These are phyloP conservation scores for Macrotus californicus DNA, from an alignment of 2,113 vertebrate genomes.

Conservation along the genomic window DNA sequence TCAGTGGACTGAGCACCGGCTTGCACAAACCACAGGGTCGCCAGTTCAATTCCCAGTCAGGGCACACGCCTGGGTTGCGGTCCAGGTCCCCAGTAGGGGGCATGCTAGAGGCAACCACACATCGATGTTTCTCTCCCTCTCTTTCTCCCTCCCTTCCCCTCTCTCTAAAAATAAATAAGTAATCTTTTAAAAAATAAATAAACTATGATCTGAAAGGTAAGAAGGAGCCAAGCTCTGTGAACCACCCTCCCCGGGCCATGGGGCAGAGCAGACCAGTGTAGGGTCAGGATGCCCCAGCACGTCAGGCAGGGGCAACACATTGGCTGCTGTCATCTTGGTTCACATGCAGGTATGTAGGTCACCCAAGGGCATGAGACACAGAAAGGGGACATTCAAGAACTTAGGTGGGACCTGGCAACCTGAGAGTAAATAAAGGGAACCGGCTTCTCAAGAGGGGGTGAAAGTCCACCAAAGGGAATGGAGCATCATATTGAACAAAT, in stretches of 20 bases:
- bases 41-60: too few relatives aligned
- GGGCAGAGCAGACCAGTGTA: rapidly evolving
- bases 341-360: background rate
- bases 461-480: background rate
- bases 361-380: background rate
- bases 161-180: too few relatives aligned
- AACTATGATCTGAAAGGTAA: background rate
- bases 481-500: background rate
- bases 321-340: background rate
- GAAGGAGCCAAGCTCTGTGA: background rate
- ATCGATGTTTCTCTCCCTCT: too few relatives aligned
- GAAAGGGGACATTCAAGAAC: too few relatives aligned
- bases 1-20: too few relatives aligned
- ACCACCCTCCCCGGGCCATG: too few relatives aligned
- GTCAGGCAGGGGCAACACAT: rapidly evolving
- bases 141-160: too few relatives aligned
- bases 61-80: too few relatives aligned
- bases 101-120: too few relatives aligned
- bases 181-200: too few relatives aligned
- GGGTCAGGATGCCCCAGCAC: background rate
- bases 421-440: background rate
- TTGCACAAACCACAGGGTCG: too few relatives aligned
- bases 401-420: background rate
- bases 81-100: too few relatives aligned
- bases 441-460: background rate